These are phyloP conservation scores for Parazoanthus swiftii DNA, from an alignment of 92 coral and sea anemone species.

Conservation along the genomic window DNA sequence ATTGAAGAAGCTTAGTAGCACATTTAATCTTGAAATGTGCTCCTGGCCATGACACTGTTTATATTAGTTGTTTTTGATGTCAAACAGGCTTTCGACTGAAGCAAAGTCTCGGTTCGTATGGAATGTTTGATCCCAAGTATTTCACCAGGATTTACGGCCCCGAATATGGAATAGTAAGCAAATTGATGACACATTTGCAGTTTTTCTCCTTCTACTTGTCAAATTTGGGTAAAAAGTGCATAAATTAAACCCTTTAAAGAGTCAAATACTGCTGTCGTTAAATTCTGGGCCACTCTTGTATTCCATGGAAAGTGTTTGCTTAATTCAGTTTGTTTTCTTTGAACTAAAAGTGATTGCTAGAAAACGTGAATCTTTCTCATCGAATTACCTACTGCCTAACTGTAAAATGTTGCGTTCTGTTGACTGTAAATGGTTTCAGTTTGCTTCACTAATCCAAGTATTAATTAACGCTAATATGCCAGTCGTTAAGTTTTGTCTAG, in stretches of 20 bases:
- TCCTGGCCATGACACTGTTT: constrained; percentile 14
- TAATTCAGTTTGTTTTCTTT: neutral
- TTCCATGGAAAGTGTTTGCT: constrained; percentile 2
- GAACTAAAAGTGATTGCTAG: constrained; percentile 8
- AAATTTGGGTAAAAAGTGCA: constrained; percentile 35
- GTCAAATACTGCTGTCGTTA: constrained; percentile 17
- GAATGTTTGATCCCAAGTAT: constrained; percentile 49
- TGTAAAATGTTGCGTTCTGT: constrained; percentile 32
- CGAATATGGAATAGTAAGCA: constrained; percentile 49
- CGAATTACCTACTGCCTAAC: neutral
- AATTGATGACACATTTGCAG: constrained; percentile 45
- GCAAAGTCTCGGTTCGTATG: constrained; percentile 46
- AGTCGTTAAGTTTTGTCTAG: constrained; percentile 9
- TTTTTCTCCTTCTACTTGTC: constrained; percentile 20
- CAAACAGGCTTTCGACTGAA: constrained; percentile 47
- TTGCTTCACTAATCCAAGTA: constrained; percentile 29
- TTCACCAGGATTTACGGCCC: constrained; percentile 46
- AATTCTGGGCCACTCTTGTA: constrained; percentile 29
- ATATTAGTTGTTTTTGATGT: constrained; percentile 33
- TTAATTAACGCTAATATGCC: constrained; percentile 32
- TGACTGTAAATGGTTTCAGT: constrained; percentile 22
- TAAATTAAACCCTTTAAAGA: constrained; percentile 31
- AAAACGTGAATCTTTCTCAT: constrained; percentile 1
- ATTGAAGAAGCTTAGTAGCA: neutral
- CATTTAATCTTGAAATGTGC: neutral